phyloP scores from a whole-genome alignment of 1,140 invertebrate species.

The Trichonephila inaurata region DNA sequence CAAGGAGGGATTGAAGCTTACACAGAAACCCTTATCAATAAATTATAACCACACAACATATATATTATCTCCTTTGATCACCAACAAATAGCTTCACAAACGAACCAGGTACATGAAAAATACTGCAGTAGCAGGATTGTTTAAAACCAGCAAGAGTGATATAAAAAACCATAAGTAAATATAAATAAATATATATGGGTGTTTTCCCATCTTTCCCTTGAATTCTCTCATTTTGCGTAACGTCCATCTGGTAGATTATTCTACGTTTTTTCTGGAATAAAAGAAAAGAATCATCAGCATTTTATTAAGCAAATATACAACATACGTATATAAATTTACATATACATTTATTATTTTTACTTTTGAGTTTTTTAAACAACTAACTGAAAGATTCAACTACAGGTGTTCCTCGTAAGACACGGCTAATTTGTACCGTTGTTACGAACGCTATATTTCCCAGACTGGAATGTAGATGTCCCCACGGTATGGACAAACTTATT shows the following conservation, averaged over 20 bases:
- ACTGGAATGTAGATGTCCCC: no score
- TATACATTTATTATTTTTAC: no score
- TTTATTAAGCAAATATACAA: no score
- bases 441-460: no score
- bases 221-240: constrained; percentile 49
- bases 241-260: constrained; percentile 43
- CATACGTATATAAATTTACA: no score
- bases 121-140: constrained; percentile 17
- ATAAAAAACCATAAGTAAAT: not conserved
- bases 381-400: no score
- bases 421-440: no score
- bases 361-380: no score
- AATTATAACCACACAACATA: constrained; percentile 15
- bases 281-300: not conserved
- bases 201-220: constrained; percentile 27
- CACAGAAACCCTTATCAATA: constrained; percentile 1
- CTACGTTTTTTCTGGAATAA: constrained; percentile 16
- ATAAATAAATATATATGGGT: constrained; percentile 19
- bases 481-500: no score
- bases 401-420: no score
- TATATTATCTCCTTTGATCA: not conserved
- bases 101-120: constrained; percentile 31
- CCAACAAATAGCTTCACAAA: constrained; percentile 18
- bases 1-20: not conserved
- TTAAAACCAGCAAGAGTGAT: not conserved